Percentiles rank a stretch among this genome's conserved stretches.
These are phyloP conservation scores for Leptoclinus maculatus DNA, from an alignment of 2,797 vertebrate species.

Conservation along the genomic window DNA sequence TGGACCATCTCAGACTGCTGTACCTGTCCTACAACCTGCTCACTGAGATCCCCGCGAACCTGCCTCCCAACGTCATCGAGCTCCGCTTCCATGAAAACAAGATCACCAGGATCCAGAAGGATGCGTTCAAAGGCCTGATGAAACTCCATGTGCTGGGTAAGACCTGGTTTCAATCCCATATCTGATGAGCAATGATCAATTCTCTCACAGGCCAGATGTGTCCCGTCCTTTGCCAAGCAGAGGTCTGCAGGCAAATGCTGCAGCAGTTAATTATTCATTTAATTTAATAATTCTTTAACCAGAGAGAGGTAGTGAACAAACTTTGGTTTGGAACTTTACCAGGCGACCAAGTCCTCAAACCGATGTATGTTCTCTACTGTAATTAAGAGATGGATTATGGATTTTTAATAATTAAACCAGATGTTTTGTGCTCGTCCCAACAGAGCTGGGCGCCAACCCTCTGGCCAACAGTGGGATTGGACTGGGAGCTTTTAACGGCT, in stretches of 20 bases:
- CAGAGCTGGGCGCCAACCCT: constrained; percentile 98
- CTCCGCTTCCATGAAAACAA: constrained; percentile 96
- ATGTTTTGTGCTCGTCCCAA: constrained; percentile 45
- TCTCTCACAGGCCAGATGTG: not conserved
- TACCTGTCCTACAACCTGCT: constrained; percentile 96
- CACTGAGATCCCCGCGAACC: constrained; percentile 91
- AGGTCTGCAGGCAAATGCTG: not conserved
- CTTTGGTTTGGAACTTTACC: not conserved
- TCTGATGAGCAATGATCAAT: not conserved
- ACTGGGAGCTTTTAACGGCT: constrained; percentile 91
- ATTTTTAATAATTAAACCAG: constrained; percentile 6
- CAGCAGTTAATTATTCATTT: not conserved
- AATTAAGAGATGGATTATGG: not conserved
- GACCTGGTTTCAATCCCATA: not conserved
- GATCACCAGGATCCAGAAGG: constrained; percentile 91
- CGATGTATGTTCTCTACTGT: not conserved
- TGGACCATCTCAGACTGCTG: constrained; percentile 89
- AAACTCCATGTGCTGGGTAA: constrained; percentile 94
- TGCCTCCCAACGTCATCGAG: constrained; percentile 92
- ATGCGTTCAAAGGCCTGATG: constrained; percentile 92
- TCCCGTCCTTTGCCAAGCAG: not conserved
- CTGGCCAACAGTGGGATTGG: constrained; percentile 93
- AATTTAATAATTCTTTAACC: not conserved
- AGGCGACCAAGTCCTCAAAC: not conserved
- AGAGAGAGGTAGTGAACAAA: not conserved